Percentiles rank a stretch among this genome's conserved stretches.
Evolutionary conservation across 2,888 invertebrate genomes (phyloP).

Genomic region (Folsomia candida): DNA sequence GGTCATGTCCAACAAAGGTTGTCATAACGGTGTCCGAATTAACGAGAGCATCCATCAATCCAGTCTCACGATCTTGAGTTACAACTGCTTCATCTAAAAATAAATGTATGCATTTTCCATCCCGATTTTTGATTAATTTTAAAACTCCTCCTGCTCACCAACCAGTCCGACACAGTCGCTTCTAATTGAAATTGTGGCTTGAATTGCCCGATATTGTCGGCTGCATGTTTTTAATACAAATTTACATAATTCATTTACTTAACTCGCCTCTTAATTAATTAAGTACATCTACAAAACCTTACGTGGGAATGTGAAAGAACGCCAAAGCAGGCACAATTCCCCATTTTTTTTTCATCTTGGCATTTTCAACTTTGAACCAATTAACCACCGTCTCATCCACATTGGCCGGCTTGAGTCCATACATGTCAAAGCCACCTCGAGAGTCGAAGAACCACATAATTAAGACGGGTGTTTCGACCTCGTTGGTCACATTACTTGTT

Average conservation of each 20-base stretch:
- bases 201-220: no score
- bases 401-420: conserved; percentile 19
- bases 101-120: no score
- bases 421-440: conserved; percentile 29
- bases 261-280: no score
- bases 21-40: conserved; percentile 26
- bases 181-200: conserved; percentile 23
- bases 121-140: no score
- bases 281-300: no score
- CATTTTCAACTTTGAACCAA: conserved; percentile 21
- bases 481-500: no score
- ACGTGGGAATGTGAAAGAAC: conserved; percentile 36
- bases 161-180: conserved; percentile 24
- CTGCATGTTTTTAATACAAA: no score
- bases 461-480: conserved; percentile 11
- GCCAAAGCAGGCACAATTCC: conserved; percentile 28
- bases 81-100: conserved; percentile 26
- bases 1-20: conserved; percentile 31
- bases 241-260: no score
- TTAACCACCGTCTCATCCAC: conserved; percentile 25
- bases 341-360: conserved; percentile 15
- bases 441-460: conserved; percentile 33
- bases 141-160: no score
- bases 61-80: conserved; percentile 20
- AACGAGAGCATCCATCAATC: conserved; percentile 24